A percentile compares a stretch with the other conserved stretches of the same genome.
Conservation (phyloP, 1,140 invertebrate genomes). For the Pseudomyrmex sp. region DNA sequence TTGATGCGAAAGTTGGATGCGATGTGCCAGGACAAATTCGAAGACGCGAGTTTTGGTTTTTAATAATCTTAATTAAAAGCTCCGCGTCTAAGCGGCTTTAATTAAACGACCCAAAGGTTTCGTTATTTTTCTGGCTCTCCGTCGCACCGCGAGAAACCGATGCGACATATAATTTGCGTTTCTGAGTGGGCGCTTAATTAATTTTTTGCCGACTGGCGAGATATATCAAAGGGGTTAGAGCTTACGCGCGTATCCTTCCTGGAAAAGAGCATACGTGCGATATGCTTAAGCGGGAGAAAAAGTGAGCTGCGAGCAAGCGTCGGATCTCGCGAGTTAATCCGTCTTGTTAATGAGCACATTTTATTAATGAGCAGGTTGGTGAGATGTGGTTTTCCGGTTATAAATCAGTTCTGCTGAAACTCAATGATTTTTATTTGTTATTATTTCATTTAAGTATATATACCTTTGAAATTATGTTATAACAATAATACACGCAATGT, state of each 20-base stretch:
- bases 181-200: conserved; percentile 40
- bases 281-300: conserved; percentile 11
- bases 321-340: conserved; percentile 5
- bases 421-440: too few relatives aligned
- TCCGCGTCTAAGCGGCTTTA: conserved; percentile 34
- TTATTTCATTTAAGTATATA: too few relatives aligned
- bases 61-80: conserved; percentile 42
- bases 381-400: neutral
- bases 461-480: too few relatives aligned
- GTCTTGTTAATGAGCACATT: conserved; percentile 44
- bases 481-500: too few relatives aligned
- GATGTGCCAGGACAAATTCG: conserved; percentile 3
- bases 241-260: neutral
- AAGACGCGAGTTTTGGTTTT: conserved; percentile 37
- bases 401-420: neutral
- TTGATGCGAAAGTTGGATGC: neutral
- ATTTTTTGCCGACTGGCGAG: conserved; percentile 34
- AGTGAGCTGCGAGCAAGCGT: neutral
- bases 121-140: conserved; percentile 23
- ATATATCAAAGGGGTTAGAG: conserved; percentile 1
- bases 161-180: conserved; percentile 23
- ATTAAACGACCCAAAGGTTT: conserved; percentile 24
- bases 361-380: neutral
- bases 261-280: neutral
- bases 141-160: conserved; percentile 14